phyloP scores from a whole-genome alignment of 2,888 invertebrate species.

The Nymphalis c-album region DNA sequence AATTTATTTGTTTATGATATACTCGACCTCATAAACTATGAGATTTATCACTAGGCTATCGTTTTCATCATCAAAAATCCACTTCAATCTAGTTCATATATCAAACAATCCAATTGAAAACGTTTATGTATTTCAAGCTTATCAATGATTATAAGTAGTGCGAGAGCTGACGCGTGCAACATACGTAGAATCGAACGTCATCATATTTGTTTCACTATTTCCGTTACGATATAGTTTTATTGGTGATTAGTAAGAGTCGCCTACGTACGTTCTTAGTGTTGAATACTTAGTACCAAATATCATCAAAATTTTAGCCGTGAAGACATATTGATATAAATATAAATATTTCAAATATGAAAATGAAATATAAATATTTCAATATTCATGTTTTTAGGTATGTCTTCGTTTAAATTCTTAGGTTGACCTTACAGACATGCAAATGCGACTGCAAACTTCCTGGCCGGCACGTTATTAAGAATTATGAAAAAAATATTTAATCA shows the following conservation, averaged over 20 bases:
- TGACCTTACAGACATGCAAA: conserved; percentile 2
- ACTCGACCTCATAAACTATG: background rate
- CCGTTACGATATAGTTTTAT: conserved; percentile 5
- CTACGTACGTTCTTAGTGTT: too few relatives aligned
- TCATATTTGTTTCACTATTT: background rate
- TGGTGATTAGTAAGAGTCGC: background rate
- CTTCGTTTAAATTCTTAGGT: background rate
- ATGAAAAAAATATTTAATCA: background rate
- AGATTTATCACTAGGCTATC: background rate
- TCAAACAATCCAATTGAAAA: background rate
- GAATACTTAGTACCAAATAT: too few relatives aligned
- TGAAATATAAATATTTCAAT: background rate
- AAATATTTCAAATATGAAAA: too few relatives aligned
- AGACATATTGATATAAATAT: too few relatives aligned
- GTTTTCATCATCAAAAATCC: background rate
- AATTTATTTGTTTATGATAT: background rate
- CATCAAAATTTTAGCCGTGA: too few relatives aligned
- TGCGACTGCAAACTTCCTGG: background rate
- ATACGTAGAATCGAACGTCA: conserved; percentile 2
- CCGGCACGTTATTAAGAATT: conserved; percentile 1
- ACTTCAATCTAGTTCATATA: background rate
- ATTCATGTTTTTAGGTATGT: background rate
- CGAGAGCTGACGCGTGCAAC: conserved; percentile 1
- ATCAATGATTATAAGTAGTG: conserved; percentile 8
- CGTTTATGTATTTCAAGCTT: conserved; percentile 3